Percentiles rank a stretch among this genome's conserved stretches.
Conservation (phyloP, 2,888 invertebrate species). For the Calephelis perditalis region DNA sequence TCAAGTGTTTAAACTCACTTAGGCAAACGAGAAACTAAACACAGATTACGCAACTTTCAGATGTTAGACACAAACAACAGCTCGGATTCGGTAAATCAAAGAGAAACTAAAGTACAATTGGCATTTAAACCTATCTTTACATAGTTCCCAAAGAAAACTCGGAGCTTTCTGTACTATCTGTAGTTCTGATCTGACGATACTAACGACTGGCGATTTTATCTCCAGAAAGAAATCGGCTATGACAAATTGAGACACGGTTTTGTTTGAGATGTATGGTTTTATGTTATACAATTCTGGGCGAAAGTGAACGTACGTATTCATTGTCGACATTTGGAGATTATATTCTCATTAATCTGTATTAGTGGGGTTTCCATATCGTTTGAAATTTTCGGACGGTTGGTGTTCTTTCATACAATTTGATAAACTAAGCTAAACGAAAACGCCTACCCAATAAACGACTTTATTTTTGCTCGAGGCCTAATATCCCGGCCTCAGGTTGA, state of each 20-base stretch:
- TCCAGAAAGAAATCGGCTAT: conserved; percentile 41
- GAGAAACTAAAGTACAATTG: conserved; percentile 11
- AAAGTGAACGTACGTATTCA: conserved; percentile 22
- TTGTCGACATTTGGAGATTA: conserved; percentile 18
- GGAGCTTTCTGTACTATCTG: conserved; percentile 27
- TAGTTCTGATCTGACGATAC: conserved; percentile 27
- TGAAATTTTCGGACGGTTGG: conserved; percentile 4
- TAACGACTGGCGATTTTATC: conserved; percentile 32
- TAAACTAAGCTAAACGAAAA: too few relatives aligned
- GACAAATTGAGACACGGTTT: conserved; percentile 41
- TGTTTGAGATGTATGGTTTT: conserved; percentile 29
- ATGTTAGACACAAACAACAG: conserved; percentile 8
- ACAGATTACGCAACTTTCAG: conserved; percentile 8
- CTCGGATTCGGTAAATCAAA: conserved; percentile 9
- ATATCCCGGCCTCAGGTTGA: too few relatives aligned
- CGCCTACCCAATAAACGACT: too few relatives aligned
- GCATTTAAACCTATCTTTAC: conserved; percentile 12
- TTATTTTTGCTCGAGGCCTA: too few relatives aligned
- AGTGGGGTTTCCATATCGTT: conserved; percentile 20
- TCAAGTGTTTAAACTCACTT: not conserved
- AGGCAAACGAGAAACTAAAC: conserved; percentile 7
- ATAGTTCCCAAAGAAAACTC: conserved; percentile 12
- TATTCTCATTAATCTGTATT: conserved; percentile 27
- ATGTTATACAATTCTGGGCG: conserved; percentile 24
- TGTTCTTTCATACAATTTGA: not conserved